phyloP scores from a whole-genome alignment of 2,113 vertebrate species.

The Anas platyrhynchos region DNA sequence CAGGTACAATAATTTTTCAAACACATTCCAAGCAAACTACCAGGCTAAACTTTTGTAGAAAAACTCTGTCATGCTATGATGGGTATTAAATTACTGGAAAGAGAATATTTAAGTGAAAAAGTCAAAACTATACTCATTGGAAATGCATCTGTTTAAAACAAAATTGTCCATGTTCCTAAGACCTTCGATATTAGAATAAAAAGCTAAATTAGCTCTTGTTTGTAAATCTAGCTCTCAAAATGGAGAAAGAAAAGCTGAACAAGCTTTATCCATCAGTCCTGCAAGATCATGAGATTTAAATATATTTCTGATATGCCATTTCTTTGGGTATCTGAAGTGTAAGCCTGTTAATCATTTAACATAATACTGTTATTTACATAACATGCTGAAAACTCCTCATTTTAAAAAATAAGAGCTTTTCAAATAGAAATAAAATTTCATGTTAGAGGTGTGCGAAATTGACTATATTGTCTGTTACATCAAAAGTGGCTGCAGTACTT shows the following conservation, averaged over 20 bases:
- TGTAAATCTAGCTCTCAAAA: slow-evolving; percentile 15
- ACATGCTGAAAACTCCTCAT: not conserved
- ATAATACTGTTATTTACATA: not conserved
- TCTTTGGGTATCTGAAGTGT: not conserved
- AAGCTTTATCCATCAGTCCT: slow-evolving; percentile 3
- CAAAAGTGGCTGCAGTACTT: not conserved
- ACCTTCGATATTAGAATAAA: slow-evolving; percentile 1
- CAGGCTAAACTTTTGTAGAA: slow-evolving; percentile 10
- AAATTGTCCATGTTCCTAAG: not conserved
- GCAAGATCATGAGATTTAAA: slow-evolving; percentile 44
- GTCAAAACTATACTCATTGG: slow-evolving; percentile 6
- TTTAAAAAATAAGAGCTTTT: not conserved
- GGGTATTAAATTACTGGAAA: slow-evolving; percentile 9
- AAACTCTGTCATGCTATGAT: slow-evolving; percentile 23
- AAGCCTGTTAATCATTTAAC: not conserved
- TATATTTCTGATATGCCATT: not conserved
- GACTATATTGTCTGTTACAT: not conserved
- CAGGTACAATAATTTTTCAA: slow-evolving; percentile 54
- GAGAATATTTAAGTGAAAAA: slow-evolving; percentile 40
- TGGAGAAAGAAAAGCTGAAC: not conserved
- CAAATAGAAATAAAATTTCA: not conserved
- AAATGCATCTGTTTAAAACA: not conserved
- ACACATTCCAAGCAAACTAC: slow-evolving; percentile 55
- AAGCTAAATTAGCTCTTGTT: slow-evolving; percentile 28
- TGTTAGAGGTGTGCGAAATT: not conserved